A percentile compares a stretch with the other conserved stretches of the same genome.
phyloP scores from a whole-genome alignment of 2,797 vertebrate genomes.

The Sebastiscus albofasciatus region DNA sequence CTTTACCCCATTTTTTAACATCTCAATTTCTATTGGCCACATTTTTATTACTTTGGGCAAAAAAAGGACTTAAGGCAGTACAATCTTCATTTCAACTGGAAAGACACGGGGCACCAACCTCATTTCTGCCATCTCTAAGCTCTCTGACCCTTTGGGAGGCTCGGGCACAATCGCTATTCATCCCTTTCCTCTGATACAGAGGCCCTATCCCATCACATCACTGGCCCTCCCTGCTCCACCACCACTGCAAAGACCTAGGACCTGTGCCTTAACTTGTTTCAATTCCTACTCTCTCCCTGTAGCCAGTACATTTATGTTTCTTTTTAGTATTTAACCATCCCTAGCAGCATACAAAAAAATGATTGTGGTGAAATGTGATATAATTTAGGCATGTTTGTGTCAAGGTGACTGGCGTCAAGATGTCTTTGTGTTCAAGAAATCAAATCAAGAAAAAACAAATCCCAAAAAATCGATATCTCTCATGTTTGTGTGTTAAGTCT shows the following conservation, averaged over 20 bases:
- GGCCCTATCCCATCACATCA: background rate
- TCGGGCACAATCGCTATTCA: slow-evolving; percentile 26
- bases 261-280: background rate
- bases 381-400: background rate
- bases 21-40: background rate
- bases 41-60: slow-evolving; percentile 19
- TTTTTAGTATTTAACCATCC: background rate
- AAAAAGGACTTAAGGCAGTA: slow-evolving; percentile 5
- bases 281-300: background rate
- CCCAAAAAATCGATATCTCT: background rate
- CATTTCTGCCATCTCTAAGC: slow-evolving; percentile 43
- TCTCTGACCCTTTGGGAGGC: slow-evolving; percentile 36
- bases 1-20: slow-evolving; percentile 14
- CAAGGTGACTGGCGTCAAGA: background rate
- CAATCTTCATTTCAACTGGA: slow-evolving; percentile 27
- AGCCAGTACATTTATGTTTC: background rate
- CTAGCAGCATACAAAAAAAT: background rate
- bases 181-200: slow-evolving; percentile 23
- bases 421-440: background rate
- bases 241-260: background rate
- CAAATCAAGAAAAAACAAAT: background rate
- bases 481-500: background rate
- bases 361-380: background rate
- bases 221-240: background rate
- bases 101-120: slow-evolving; percentile 38